Evolutionary conservation across 2,888 invertebrate genomes (phyloP).

Genomic region (Plagodis dolabraria): DNA sequence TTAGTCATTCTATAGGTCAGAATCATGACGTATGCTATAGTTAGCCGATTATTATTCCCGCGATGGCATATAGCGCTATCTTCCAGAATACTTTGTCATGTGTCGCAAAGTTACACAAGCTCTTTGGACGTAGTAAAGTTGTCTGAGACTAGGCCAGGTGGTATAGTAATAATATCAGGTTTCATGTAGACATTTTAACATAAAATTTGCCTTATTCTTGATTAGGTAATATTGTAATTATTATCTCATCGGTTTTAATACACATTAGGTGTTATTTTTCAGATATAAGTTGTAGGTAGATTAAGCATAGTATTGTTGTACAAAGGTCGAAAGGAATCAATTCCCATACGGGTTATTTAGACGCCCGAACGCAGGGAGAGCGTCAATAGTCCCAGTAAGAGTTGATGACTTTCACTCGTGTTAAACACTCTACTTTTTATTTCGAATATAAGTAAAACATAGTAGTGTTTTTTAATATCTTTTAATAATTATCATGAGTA

Average conservation of each 20-base stretch:
- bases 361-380: no score
- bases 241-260: neutral
- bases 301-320: no score
- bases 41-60: constrained; percentile 4
- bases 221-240: neutral
- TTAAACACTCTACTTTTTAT: no score
- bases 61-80: constrained; percentile 1
- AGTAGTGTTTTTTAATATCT: no score
- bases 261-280: neutral
- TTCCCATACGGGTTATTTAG: no score
- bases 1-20: neutral
- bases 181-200: neutral
- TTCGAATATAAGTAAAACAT: no score
- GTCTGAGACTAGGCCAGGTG: neutral
- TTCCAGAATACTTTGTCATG: constrained; percentile 7
- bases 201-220: neutral
- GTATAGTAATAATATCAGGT: constrained; percentile 14
- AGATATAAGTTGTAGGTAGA: no score
- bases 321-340: no score
- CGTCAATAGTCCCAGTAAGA: no score
- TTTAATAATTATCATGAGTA: no score
- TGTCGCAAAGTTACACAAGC: constrained; percentile 8
- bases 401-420: no score
- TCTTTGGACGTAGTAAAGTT: constrained; percentile 5
- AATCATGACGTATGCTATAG: constrained; percentile 2